Evolutionary conservation across 1,140 invertebrate species (phyloP).

Genomic region (Leptopilina boulardi): DNA sequence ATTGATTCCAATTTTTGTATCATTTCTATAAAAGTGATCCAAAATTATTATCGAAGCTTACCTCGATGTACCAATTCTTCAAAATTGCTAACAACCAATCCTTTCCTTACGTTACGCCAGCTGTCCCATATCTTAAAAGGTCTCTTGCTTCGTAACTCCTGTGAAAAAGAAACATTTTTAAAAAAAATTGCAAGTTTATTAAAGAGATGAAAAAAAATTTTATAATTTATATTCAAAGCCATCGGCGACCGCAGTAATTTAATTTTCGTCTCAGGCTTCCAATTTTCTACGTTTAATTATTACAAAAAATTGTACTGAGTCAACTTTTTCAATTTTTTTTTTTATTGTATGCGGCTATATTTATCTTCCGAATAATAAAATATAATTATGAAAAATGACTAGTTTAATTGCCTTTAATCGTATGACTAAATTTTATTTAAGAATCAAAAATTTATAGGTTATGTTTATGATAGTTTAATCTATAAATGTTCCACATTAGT

Average conservation of each 20-base stretch:
- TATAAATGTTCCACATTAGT: too few relatives aligned
- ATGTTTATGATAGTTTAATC: too few relatives aligned
- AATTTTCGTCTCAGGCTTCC: constrained; percentile 34
- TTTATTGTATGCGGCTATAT: too few relatives aligned
- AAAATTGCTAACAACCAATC: constrained; percentile 93
- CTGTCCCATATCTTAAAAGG: constrained; percentile 99
- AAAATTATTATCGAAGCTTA: constrained; percentile 65
- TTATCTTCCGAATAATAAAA: too few relatives aligned
- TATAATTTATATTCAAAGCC: neutral
- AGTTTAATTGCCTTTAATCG: too few relatives aligned
- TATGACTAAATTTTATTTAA: too few relatives aligned
- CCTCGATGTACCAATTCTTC: constrained; percentile 93
- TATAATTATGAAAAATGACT: too few relatives aligned
- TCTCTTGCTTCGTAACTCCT: constrained; percentile 95
- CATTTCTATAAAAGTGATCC: neutral
- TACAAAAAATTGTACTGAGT: neutral
- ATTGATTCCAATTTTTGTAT: neutral
- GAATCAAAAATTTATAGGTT: too few relatives aligned
- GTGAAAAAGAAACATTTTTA: constrained; percentile 67
- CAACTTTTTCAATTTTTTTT: too few relatives aligned
- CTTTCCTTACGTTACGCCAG: constrained; percentile 94
- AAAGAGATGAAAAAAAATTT: neutral
- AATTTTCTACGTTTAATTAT: neutral
- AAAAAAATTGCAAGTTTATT: constrained; percentile 32
- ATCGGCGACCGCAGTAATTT: constrained; percentile 38